These are phyloP conservation scores for Torymus aiolomorphi DNA, from an alignment of 2,888 invertebrate genomes.

Conservation along the genomic window DNA sequence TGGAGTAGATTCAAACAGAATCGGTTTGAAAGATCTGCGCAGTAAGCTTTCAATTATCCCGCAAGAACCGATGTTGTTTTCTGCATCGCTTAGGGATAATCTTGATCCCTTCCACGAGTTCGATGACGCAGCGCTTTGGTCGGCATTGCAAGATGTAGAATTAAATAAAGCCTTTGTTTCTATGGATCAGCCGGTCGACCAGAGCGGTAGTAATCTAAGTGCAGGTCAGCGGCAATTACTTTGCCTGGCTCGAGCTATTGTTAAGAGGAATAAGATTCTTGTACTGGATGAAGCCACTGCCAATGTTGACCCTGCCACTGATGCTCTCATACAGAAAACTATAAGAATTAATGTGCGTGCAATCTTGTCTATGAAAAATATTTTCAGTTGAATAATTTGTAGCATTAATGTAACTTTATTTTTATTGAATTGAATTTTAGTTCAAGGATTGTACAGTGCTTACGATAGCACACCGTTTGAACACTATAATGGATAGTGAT, in stretches of 20 bases:
- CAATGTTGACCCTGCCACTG: slow-evolving; percentile 90
- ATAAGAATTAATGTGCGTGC: slow-evolving; percentile 81
- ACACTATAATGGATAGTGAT: slow-evolving; percentile 96
- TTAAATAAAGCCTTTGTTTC: slow-evolving; percentile 83
- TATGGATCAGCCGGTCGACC: slow-evolving; percentile 81
- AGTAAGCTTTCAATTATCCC: slow-evolving; percentile 85
- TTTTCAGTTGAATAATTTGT: not conserved
- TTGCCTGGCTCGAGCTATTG: slow-evolving; percentile 90
- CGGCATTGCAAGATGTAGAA: slow-evolving; percentile 85
- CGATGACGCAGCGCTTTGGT: slow-evolving; percentile 86
- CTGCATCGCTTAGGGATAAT: slow-evolving; percentile 88
- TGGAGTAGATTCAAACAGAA: slow-evolving; percentile 34
- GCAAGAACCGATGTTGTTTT: slow-evolving; percentile 92
- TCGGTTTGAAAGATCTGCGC: slow-evolving; percentile 46
- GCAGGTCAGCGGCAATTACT: slow-evolving; percentile 92
- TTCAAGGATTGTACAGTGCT: slow-evolving; percentile 87
- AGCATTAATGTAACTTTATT: not conserved
- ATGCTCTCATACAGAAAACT: slow-evolving; percentile 89
- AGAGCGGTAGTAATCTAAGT: slow-evolving; percentile 90
- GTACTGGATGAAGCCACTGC: slow-evolving; percentile 95
- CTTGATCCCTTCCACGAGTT: slow-evolving; percentile 89
- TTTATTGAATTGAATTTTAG: slow-evolving; percentile 66
- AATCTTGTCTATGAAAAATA: not conserved
- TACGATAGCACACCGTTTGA: slow-evolving; percentile 92
- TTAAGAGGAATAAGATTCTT: slow-evolving; percentile 86